phyloP scores from a whole-genome alignment of 2,113 vertebrate genomes.

The Notarius lentiginosus region DNA sequence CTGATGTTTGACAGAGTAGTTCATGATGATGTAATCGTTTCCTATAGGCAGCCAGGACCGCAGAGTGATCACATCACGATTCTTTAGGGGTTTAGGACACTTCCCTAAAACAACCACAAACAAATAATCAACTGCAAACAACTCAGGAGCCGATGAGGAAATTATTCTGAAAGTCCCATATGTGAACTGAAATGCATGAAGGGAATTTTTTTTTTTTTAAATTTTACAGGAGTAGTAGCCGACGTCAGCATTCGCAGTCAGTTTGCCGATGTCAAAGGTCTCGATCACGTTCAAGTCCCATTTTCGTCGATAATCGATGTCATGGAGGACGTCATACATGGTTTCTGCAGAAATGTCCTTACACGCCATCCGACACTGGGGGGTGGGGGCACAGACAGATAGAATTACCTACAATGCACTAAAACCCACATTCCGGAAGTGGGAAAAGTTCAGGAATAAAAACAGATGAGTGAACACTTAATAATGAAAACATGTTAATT shows the following conservation, averaged over 20 bases:
- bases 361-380: constrained; percentile 88
- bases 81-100: constrained; percentile 91
- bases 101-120: constrained; percentile 74
- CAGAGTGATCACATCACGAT: constrained; percentile 92
- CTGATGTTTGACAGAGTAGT: constrained; percentile 91
- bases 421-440: background rate
- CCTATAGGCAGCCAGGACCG: constrained; percentile 94
- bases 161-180: background rate
- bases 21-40: constrained; percentile 97
- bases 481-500: background rate
- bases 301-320: constrained; percentile 88
- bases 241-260: constrained; percentile 91
- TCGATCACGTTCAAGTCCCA: constrained; percentile 96
- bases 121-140: background rate
- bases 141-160: background rate
- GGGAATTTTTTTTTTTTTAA: too few relatives aligned
- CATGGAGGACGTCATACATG: constrained; percentile 93
- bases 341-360: constrained; percentile 82
- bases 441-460: background rate
- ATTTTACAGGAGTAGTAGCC: constrained; percentile 90
- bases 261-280: constrained; percentile 93
- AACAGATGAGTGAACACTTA: background rate
- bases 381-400: background rate
- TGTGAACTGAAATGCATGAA: background rate
- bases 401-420: constrained; percentile 8